Conservation (phyloP, 2,888 invertebrate genomes). For the Geotrupes spiniger region DNA sequence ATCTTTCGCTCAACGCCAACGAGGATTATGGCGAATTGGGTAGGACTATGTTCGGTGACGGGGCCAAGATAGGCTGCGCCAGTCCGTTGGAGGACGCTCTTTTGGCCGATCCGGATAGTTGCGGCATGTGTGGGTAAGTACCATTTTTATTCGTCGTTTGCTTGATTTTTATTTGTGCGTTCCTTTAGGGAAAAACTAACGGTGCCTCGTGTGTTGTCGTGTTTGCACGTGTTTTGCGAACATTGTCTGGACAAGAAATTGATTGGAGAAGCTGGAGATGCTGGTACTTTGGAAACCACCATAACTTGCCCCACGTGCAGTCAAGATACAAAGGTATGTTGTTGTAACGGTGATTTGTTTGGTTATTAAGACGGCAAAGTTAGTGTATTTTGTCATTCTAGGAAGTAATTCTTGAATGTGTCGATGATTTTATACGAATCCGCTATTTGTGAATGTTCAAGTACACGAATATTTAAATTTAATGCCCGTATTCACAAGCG, state of each 20-base stretch:
- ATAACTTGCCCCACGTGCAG: conserved; percentile 79
- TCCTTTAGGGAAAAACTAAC: conserved; percentile 67
- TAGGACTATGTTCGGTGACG: conserved; percentile 46
- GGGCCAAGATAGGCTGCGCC: conserved; percentile 42
- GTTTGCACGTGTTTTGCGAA: conserved; percentile 95
- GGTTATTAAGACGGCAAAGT: too few species aligned
- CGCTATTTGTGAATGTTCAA: too few species aligned
- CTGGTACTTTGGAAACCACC: conserved; percentile 60
- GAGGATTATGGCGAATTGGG: conserved; percentile 45
- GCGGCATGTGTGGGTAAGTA: conserved; percentile 50
- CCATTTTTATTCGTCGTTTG: conserved; percentile 1
- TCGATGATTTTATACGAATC: too few species aligned
- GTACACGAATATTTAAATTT: too few species aligned
- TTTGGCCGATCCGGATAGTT: conserved; percentile 48
- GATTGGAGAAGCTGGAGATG: conserved; percentile 68
- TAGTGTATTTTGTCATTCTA: too few species aligned
- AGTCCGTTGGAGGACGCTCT: conserved; percentile 48
- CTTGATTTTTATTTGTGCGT: background rate
- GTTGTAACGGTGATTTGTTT: too few species aligned
- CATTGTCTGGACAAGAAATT: conserved; percentile 81
- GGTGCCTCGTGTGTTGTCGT: conserved; percentile 84
- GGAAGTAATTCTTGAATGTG: too few species aligned
- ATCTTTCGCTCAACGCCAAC: conserved; percentile 23
- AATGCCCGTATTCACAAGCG: too few species aligned
- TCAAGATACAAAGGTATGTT: conserved; percentile 74